phyloP scores from a whole-genome alignment of 2,888 invertebrate species.

The Julus scandinavius region DNA sequence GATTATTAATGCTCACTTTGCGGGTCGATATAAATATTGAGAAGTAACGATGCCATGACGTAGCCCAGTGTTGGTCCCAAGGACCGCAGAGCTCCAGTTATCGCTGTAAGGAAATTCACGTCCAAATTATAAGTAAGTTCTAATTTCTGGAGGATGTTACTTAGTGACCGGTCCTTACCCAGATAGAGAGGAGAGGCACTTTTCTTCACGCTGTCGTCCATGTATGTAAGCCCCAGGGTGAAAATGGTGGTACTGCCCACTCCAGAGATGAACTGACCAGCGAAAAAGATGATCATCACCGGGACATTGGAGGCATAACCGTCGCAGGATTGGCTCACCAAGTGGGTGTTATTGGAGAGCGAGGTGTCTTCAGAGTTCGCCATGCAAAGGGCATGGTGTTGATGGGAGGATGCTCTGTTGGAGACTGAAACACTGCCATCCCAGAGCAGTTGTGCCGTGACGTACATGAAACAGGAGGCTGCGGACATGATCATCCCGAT shows the following conservation, averaged over 20 bases:
- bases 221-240: conserved; percentile 51
- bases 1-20: neutral
- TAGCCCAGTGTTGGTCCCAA: conserved; percentile 51
- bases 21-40: conserved; percentile 48
- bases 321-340: neutral
- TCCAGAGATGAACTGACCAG: conserved; percentile 53
- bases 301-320: no score
- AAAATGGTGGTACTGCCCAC: conserved; percentile 52
- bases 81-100: conserved; percentile 14
- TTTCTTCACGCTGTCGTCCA: conserved; percentile 53
- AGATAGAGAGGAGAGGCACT: conserved; percentile 50
- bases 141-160: neutral
- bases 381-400: neutral
- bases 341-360: no score
- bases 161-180: conserved; percentile 48
- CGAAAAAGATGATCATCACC: neutral
- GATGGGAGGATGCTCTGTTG: neutral
- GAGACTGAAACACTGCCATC: neutral
- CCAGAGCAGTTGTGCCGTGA: conserved; percentile 62
- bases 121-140: neutral
- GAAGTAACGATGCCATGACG: conserved; percentile 50
- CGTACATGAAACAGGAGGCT: conserved; percentile 72
- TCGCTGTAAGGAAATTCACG: neutral
- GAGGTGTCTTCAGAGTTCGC: no score
- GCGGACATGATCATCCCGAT: conserved; percentile 75